These are phyloP conservation scores for Phodopus roborovskii DNA, from an alignment of 2,113 vertebrate species.

Conservation along the genomic window DNA sequence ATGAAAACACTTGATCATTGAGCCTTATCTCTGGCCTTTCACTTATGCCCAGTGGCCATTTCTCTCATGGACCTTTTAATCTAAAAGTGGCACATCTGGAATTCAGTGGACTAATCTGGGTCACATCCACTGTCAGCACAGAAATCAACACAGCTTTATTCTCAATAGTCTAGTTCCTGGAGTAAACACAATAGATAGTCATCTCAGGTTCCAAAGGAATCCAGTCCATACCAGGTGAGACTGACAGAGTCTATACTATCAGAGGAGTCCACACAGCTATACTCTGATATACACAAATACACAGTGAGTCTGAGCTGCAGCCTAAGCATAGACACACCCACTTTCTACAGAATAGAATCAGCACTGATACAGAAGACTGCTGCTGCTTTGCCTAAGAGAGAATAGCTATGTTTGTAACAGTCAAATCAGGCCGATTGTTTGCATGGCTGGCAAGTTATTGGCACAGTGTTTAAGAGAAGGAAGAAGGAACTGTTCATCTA, in stretches of 20 bases:
- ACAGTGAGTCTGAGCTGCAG: neutral
- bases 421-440: constrained; percentile 52
- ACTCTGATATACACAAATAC: no score
- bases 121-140: neutral
- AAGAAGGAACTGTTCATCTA: constrained; percentile 3
- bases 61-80: neutral
- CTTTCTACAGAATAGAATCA: neutral
- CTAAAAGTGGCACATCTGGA: neutral
- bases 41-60: neutral
- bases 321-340: neutral
- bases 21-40: neutral
- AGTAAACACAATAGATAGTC: neutral
- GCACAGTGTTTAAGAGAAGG: neutral
- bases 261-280: neutral
- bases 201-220: neutral
- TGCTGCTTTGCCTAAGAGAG: constrained; percentile 40
- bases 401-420: constrained; percentile 15
- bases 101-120: neutral
- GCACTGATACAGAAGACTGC: neutral
- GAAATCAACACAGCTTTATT: neutral
- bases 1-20: neutral
- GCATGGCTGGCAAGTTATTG: neutral
- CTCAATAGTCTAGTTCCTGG: neutral
- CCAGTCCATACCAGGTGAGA: neutral
- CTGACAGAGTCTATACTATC: neutral